Conservation (phyloP, 2,113 vertebrate genomes). For the Calyptommatus sinebrachiatus region DNA sequence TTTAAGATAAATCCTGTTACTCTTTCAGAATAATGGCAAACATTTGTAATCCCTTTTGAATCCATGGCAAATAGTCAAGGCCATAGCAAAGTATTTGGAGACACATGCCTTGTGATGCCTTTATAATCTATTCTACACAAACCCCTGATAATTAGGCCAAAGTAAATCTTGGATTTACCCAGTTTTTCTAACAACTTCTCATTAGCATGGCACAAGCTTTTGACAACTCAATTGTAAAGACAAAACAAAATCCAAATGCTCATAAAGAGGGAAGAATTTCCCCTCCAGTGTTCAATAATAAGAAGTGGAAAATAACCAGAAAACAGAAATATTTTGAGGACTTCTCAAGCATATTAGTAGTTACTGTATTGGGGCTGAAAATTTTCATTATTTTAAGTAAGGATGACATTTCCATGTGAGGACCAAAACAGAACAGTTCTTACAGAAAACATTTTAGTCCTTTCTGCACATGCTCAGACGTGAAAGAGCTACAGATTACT, state of each 20-base stretch:
- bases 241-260: conserved; percentile 2
- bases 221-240: conserved; percentile 61
- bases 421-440: conserved; percentile 47
- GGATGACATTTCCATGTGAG: conserved; percentile 35
- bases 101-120: conserved; percentile 1
- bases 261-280: conserved; percentile 4
- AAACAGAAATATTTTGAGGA: conserved; percentile 24
- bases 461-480: conserved; percentile 32
- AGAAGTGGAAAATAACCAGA: conserved; percentile 47
- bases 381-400: conserved; percentile 44
- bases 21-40: conserved; percentile 42
- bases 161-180: conserved; percentile 50
- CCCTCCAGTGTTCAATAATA: conserved; percentile 54
- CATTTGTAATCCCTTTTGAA: conserved; percentile 18
- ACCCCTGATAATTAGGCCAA: conserved; percentile 50
- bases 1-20: background rate
- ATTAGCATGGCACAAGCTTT: conserved; percentile 55
- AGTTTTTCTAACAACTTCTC: conserved; percentile 54
- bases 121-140: background rate
- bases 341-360: background rate
- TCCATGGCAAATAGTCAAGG: conserved; percentile 38
- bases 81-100: background rate
- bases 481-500: conserved; percentile 13
- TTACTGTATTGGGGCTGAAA: conserved; percentile 55
- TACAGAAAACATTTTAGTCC: conserved; percentile 42